Evolutionary conservation across 2,113 vertebrate genomes (phyloP).

Genomic region (Rattus rattus): DNA sequence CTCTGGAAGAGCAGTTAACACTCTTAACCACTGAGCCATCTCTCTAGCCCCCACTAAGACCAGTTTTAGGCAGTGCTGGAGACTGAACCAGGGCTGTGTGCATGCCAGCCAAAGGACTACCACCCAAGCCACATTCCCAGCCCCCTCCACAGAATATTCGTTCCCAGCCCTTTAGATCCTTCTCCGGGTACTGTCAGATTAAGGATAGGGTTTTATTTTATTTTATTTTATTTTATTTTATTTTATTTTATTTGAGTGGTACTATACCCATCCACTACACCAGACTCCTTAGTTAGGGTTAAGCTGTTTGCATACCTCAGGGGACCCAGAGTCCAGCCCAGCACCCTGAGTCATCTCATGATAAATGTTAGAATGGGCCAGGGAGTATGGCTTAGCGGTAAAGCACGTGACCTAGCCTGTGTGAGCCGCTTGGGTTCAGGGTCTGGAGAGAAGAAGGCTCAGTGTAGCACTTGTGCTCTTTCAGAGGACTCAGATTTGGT

Average conservation of each 20-base stretch:
- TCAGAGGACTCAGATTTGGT: not conserved
- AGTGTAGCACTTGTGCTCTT: not conserved
- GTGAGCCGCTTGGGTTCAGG: not conserved
- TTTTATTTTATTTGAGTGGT: not conserved
- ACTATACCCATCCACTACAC: not conserved
- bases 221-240: not conserved
- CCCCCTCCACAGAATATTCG: not conserved
- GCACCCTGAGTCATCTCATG: not conserved
- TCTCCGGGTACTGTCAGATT: not conserved
- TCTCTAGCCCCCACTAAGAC: too few species aligned
- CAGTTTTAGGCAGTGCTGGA: not conserved
- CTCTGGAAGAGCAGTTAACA: too few species aligned
- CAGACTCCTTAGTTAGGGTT: slow-evolving; percentile 5
- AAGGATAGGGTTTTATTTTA: not conserved
- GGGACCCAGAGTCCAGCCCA: not conserved
- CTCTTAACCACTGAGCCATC: too few species aligned
- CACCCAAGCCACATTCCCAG: not conserved
- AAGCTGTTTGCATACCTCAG: not conserved
- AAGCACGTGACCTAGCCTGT: not conserved
- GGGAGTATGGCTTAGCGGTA: not conserved
- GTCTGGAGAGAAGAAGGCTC: not conserved
- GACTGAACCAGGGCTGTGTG: not conserved
- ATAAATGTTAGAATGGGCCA: not conserved
- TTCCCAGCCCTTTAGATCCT: not conserved
- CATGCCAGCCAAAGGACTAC: not conserved